Base-by-base conservation (phyloP, 2,797 vertebrate genomes). In the Hippopotamyrus pictus region DNA sequence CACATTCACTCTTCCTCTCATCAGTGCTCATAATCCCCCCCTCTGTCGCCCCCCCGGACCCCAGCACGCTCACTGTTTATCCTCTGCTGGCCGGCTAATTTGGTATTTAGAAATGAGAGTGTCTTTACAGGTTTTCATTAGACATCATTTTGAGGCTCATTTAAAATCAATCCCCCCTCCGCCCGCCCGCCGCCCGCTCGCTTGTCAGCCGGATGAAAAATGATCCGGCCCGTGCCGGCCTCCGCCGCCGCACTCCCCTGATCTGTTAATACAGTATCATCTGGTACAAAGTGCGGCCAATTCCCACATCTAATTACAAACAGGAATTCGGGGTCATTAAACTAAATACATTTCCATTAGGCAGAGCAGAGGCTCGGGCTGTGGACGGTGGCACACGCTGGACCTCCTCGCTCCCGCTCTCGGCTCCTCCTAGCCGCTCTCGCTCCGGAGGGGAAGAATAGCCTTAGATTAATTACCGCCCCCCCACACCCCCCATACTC, bases 261-360 rank as follows among this genome's bases (percentile, higher is more conserved):
- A 96, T 96, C 97, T 95, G 96, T 97, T 97, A 97, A 97, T 97
- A 96, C 95, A 96, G 95, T 95, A 97, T 97, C 96, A 97, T 97
- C 97, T 97, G 96, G 96, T 97, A 96, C 95, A 96, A 96, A 96
- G 95, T 95, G 96, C 96, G 94, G 95, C 95, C 96, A 97, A 97
- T 97, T 97, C 97, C 97, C 97, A 97, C 96, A 97, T 97, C 97
- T 97, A 97, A 97, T 97, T 97, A 97, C 96, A 96, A 96, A 96
- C 95, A 97, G 96, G 96, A 97, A 97, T 97, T 97, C 95, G 95
- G 96, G 97, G 96, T 97, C 96, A 97, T 97, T 97, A 97, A 96
- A 95, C 95, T 95, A 96, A 96, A 96, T 95, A 96, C 95, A 97
- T 96, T 97, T 96, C 95, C 96, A 97, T 97, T 97, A 97, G 96